Evolutionary conservation across 2,888 invertebrate species (phyloP), one percentile per base, ranked within the genome.

Genomic region (Drosophila setosimentum): DNA sequence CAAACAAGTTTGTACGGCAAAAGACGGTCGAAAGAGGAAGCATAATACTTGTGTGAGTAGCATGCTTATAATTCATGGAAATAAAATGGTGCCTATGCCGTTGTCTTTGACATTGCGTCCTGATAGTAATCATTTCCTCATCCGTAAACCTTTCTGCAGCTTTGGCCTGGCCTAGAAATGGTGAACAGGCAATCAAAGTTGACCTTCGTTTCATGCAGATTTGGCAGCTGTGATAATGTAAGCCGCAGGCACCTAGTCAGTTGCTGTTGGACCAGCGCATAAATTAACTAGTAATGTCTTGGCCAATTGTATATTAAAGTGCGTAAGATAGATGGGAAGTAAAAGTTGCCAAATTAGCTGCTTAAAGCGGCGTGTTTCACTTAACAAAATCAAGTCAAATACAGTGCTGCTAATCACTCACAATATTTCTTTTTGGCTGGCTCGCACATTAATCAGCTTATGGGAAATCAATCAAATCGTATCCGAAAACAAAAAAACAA

Each of bases 151-250:
- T 70, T 80, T 65, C 57, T 82, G 66, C 61, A 76, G 59, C 64
- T 61, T 68, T 57, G 58, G 18, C 51, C 33, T 29, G 40, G 42
- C 33, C 24, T 40, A 33, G 37, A 59, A 50, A 49, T 62, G 64
- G 45, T 18, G 37, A 53, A 58, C 66, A 45, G 40, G 27, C 55
- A 59, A 45, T 30, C 29, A 32, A 70, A 64, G 58, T 48, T 78
- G 69, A 75, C 87, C 87, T 75, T 73, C 73, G 67, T 83, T 72
- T 70, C 64, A 79, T 79, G 73, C 70, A 82, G 77, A 83, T 83
- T 75, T 64, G 53, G 59, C 73, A 64, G 57, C 71, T 74, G 68
- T 65, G 67, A 67, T 80, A 71, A 45, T 48, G 40, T 61, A 76
- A 64, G 61, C 64, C 63, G 48, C 10, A 29, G 61, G 27, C 63